Percentiles rank a stretch among this genome's conserved stretches.
phyloP scores from a whole-genome alignment of 1,140 invertebrate genomes.

The Drosophila cardini region DNA sequence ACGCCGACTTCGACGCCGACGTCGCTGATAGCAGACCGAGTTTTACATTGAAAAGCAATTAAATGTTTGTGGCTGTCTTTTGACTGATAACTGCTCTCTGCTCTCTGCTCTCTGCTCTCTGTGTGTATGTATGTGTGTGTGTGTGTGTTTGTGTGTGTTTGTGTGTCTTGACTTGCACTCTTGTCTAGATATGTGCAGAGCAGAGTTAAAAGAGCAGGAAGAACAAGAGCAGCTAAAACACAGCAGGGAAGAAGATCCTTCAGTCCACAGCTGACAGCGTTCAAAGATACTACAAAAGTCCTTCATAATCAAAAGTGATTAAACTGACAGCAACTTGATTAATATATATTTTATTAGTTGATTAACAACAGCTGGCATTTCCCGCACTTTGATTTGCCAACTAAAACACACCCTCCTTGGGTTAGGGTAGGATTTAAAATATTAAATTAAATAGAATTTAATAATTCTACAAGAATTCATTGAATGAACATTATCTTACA shows the following conservation, averaged over 20 bases:
- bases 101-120: conserved; percentile 2
- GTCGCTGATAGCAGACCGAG: conserved; percentile 41
- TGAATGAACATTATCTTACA: too few species aligned
- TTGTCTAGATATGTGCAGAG: conserved; percentile 51
- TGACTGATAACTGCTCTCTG: conserved; percentile 53
- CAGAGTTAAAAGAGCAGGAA: conserved; percentile 1
- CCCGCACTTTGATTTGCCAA: neutral
- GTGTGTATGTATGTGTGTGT: conserved; percentile 11
- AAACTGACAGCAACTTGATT: conserved; percentile 1
- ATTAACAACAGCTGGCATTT: neutral
- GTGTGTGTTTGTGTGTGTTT: conserved; percentile 30
- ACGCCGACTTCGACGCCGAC: conserved; percentile 9
- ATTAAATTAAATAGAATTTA: too few species aligned
- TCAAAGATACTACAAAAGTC: neutral
- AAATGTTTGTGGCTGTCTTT: conserved; percentile 53
- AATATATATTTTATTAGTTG: neutral
- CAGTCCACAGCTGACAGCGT: neutral
- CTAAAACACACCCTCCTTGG: neutral
- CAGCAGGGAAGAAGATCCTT: neutral
- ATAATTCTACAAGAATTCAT: too few species aligned
- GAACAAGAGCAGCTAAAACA: neutral
- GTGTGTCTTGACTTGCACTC: conserved; percentile 26
- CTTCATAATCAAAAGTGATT: neutral
- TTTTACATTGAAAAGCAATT: conserved; percentile 75
- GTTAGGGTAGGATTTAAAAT: neutral